Evolutionary conservation across 2,888 invertebrate species (phyloP), one percentile per base, ranked within the genome.

Genomic region (Eutolmus rufibarbis): DNA sequence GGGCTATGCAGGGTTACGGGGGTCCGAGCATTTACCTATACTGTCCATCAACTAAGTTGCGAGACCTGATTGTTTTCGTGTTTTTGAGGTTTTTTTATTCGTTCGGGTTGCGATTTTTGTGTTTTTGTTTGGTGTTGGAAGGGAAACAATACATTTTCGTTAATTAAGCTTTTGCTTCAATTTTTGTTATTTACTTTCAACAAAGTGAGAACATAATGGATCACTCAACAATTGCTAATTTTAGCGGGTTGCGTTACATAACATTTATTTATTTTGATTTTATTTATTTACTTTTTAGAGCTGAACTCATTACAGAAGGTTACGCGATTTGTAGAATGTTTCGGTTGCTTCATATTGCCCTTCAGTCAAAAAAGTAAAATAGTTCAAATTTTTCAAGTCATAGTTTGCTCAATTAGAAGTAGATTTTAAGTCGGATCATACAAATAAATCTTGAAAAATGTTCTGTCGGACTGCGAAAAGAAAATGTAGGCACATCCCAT

Each of bases 11-110:
- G 76, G 40, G 1, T 5, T 37, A 9, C 28, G 7, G 43, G 43
- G 43, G 8, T 76, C 19, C 46, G n/a, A 56, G 12, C 86, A 76
- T 74, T 88, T 90, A 90, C 90, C 90, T 90, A 90, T 90, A 90
- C 89, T 90, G 89, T 89, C 90, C 90, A 88, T 89, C 90, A 84
- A 89, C 88, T 88, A 89, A 87, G 87, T 89, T 89, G 89, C 90
- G 89, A 89, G 89, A 89, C 89, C 90, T 90, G 88, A 66, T 86
- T 23, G 66, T 56, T 51, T 40, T 40, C 46, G 28, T 85, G 43
- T 84, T 66, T 19, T 28, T 66, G 28, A 28, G 28, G 66, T 77
- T 76, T 7, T 76, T 77, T 77, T n/a, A n/a, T 74, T 51, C 51
- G 28, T 66, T 23, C 28, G 66, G 66, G 12, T 66, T 23, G 8